Conservation (phyloP, 2,113 vertebrate species). For the Amazona guildingii region DNA sequence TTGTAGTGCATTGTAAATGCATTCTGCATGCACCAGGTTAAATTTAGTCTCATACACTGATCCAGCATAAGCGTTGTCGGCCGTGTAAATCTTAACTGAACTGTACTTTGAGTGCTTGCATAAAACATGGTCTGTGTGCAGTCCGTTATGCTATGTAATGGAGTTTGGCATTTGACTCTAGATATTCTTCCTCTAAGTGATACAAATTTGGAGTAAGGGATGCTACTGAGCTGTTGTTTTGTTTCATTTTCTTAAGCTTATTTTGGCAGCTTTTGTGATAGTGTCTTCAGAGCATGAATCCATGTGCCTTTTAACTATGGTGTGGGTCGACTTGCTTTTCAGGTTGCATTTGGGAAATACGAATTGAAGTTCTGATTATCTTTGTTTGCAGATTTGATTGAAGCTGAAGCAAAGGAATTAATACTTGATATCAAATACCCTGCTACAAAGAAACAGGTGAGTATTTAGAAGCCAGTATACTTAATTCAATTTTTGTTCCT, state of each 20-base stretch:
- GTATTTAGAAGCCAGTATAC: background rate
- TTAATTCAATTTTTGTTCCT: background rate
- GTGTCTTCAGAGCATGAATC: background rate
- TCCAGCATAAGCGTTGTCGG: background rate
- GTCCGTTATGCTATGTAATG: background rate
- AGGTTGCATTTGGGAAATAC: background rate
- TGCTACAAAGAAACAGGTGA: slow-evolving; percentile 93
- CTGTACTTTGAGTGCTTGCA: background rate
- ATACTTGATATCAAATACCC: slow-evolving; percentile 96
- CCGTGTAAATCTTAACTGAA: background rate
- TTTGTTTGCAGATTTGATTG: slow-evolving; percentile 81
- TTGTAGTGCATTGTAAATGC: background rate
- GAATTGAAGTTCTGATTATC: background rate
- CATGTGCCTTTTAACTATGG: background rate
- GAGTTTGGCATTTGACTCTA: background rate
- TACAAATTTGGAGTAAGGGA: background rate
- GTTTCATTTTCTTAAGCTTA: background rate
- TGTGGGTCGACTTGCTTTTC: background rate
- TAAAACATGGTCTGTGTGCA: background rate
- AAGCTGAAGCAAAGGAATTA: slow-evolving; percentile 85
- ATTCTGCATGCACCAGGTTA: background rate
- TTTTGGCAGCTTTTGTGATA: background rate
- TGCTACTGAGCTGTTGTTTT: background rate
- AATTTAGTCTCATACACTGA: background rate
- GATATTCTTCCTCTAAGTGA: background rate